Base-by-base conservation (phyloP, 1,140 invertebrate genomes). In the Drusus annulatus region DNA sequence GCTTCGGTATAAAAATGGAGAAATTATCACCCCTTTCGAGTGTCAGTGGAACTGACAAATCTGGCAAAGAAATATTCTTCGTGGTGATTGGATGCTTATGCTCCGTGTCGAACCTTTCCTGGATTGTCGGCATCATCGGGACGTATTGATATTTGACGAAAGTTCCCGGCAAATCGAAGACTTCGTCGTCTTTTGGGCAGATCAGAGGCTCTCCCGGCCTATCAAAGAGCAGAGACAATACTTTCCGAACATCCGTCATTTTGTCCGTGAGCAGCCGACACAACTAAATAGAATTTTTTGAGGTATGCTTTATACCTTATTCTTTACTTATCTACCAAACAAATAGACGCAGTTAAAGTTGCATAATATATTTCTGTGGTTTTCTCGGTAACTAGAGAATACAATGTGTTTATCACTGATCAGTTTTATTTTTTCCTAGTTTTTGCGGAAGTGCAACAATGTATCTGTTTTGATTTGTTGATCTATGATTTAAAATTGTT, bases 161-260 rank as follows among this genome's bases (percentile, higher is more conserved):
- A 8, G 21, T 17, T 23, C 31, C 16, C 15, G 71, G 71, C 28
- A 75, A 7, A n/a, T 75, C 25, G 8, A 75, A 75, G 2, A 36
- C n/a, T 28, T 31, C 23, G 16, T 58, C 10, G 21, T 58, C 52
- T 75, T 58, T 56, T 16, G 71, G 71, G 7, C 56, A 13, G 28
- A 75, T 17, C 5, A 75, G 21, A 17, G 71, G 71, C 19, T 75
- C 71, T 13, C n/a, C 19, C 15, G 71, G 71, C 17, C 71, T 25
- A 8, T 75, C 71, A 17, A 58, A 75, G 28, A 75, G 13, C 19
- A 71, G 50, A 13, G 6, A 51, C 10, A 71, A 23, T 16, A 17
- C 19, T 16, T 54, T 52, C 0, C n/a, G 4, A 25, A 2, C 16
- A 7, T 71, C 25, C 13, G 17, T 15, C 68, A 52, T 71, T 71